These are phyloP conservation scores for Atta colombica DNA, from an alignment of 1,140 invertebrate genomes.

Conservation along the genomic window DNA sequence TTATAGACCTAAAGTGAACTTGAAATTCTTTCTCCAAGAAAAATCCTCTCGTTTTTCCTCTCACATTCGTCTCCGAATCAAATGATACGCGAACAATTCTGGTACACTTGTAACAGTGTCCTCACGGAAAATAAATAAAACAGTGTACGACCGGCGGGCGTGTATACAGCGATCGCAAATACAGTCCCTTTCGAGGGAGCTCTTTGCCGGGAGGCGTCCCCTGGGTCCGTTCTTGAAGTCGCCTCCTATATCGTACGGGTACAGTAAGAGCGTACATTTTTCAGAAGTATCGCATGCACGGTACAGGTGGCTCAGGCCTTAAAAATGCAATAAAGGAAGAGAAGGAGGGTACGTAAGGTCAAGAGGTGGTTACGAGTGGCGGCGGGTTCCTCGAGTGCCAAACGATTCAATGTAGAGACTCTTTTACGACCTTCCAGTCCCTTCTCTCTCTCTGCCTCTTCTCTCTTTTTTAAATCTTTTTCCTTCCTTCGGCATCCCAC, in stretches of 20 bases:
- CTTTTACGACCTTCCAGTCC: constrained; percentile 49
- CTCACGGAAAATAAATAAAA: constrained; percentile 52
- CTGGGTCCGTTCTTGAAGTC: constrained; percentile 8
- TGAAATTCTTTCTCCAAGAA: constrained; percentile 16
- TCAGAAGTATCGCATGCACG: constrained; percentile 44
- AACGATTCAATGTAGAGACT: constrained; percentile 68
- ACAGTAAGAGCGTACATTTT: constrained; percentile 35
- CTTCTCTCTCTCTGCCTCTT: neutral
- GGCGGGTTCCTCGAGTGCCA: constrained; percentile 68
- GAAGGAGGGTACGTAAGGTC: constrained; percentile 70
- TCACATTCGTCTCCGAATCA: constrained; percentile 33
- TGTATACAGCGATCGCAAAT: constrained; percentile 49
- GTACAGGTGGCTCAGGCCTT: constrained; percentile 64
- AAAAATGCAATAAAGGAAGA: constrained; percentile 64
- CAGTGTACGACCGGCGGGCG: constrained; percentile 28
- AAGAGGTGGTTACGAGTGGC: constrained; percentile 73
- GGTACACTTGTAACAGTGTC: constrained; percentile 25
- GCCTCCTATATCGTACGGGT: neutral
- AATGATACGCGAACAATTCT: constrained; percentile 9
- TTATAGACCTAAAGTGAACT: constrained; percentile 11
- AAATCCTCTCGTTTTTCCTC: neutral
- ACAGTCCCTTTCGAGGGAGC: constrained; percentile 40
- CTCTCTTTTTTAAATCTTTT: neutral
- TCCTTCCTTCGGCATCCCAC: neutral
- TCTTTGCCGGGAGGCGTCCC: constrained; percentile 40